phyloP scores from a whole-genome alignment of 2,888 invertebrate genomes.

The Pimpla rufipes region DNA sequence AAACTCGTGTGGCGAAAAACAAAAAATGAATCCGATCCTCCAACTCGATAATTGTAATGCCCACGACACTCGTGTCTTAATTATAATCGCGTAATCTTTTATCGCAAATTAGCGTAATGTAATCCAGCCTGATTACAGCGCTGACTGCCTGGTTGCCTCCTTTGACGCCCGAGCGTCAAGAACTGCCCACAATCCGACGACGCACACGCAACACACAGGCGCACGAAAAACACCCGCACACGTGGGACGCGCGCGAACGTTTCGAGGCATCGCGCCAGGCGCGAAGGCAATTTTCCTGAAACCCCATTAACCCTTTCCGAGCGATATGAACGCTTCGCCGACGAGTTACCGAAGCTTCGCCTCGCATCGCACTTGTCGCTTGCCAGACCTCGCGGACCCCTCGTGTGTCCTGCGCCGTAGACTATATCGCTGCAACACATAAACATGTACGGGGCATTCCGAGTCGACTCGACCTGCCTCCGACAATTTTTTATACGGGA shows the following conservation, averaged over 20 bases:
- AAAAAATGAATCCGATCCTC: too few species aligned
- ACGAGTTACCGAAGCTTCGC: slow-evolving; percentile 68
- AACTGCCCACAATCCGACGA: too few species aligned
- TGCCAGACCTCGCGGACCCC: slow-evolving; percentile 68
- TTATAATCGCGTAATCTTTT: slow-evolving; percentile 66
- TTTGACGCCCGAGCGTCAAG: slow-evolving; percentile 36
- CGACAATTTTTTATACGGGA: too few species aligned
- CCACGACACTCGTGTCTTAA: slow-evolving; percentile 62
- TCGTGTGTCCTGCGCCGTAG: slow-evolving; percentile 14
- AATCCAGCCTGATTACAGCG: slow-evolving; percentile 63
- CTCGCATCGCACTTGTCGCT: slow-evolving; percentile 80
- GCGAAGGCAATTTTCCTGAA: slow-evolving; percentile 81
- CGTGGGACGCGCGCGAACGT: slow-evolving; percentile 68
- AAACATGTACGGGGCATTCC: too few species aligned
- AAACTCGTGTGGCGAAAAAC: too few species aligned
- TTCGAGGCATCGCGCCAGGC: slow-evolving; percentile 75
- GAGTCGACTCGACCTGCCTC: too few species aligned
- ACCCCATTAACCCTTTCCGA: slow-evolving; percentile 81
- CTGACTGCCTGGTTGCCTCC: slow-evolving; percentile 35
- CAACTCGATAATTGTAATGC: slow-evolving; percentile 65
- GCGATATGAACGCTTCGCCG: slow-evolving; percentile 78
- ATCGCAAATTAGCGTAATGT: slow-evolving; percentile 67
- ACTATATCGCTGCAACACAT: slow-evolving; percentile 35
- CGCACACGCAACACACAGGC: slow-evolving; percentile 30
- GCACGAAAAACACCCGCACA: background rate